phyloP scores from a whole-genome alignment of 2,113 vertebrate genomes.

The Vanacampus margaritifer region DNA sequence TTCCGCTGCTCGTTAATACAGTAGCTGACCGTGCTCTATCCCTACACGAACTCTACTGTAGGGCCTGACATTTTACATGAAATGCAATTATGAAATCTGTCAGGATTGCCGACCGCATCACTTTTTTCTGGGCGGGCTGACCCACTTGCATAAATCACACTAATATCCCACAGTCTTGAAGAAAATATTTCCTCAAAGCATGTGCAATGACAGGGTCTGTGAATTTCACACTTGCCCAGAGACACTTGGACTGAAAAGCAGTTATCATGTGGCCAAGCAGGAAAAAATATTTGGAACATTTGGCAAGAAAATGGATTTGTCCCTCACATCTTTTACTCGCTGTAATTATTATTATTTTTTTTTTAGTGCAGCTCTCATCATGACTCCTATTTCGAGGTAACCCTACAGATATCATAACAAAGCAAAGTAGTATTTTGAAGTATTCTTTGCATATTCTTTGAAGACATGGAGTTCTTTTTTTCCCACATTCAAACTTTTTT shows the following conservation, averaged over 20 bases:
- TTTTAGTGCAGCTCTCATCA: slow-evolving; percentile 20
- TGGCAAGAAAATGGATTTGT: slow-evolving; percentile 7
- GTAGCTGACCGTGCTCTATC: background rate
- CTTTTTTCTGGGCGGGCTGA: background rate
- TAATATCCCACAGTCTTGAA: background rate
- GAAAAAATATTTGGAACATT: slow-evolving; percentile 29
- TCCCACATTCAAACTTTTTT: background rate
- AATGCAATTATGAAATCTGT: slow-evolving; percentile 6
- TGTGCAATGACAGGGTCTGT: slow-evolving; percentile 11
- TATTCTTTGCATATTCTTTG: background rate
- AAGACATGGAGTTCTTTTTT: background rate
- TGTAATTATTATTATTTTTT: too few relatives aligned
- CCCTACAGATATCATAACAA: slow-evolving; percentile 21
- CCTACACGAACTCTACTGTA: background rate
- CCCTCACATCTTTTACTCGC: background rate
- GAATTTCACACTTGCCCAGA: slow-evolving; percentile 13
- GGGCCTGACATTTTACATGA: slow-evolving; percentile 1
- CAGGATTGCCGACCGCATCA: background rate
- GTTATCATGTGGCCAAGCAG: slow-evolving; percentile 13
- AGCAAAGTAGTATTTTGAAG: background rate
- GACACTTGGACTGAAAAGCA: slow-evolving; percentile 18
- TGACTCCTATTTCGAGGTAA: slow-evolving; percentile 24
- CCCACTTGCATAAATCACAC: slow-evolving; percentile 2
- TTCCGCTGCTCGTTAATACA: background rate
- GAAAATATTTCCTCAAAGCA: background rate